phyloP scores from a whole-genome alignment of 64 coral and sea anemone species.

The Dendrophyllia cribrosa region DNA sequence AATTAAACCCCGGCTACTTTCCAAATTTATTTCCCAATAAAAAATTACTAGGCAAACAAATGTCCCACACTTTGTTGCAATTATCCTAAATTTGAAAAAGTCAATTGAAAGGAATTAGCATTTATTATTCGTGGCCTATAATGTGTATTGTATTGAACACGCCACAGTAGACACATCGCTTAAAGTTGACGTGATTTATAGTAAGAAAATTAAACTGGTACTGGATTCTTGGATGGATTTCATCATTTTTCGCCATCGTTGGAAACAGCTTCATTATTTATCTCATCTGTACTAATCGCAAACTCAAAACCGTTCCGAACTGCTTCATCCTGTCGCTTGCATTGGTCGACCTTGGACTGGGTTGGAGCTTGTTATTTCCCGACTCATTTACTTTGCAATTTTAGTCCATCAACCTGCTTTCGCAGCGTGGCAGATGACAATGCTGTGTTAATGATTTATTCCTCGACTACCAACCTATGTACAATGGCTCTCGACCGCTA shows the following conservation, averaged over 20 bases:
- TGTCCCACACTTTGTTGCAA: too few species aligned
- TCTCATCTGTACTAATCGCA: background rate
- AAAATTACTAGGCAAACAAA: too few species aligned
- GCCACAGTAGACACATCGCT: too few species aligned
- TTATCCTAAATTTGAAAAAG: too few species aligned
- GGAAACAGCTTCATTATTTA: constrained; percentile 15
- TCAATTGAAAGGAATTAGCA: too few species aligned
- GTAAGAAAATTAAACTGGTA: constrained; percentile 14
- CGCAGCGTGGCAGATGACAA: background rate
- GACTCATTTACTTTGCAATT: background rate
- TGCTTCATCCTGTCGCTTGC: background rate
- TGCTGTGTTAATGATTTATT: constrained; percentile 23
- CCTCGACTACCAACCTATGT: constrained; percentile 54
- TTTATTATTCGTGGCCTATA: too few species aligned
- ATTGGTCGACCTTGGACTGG: background rate
- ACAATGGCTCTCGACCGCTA: constrained; percentile 52
- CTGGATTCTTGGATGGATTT: constrained; percentile 34
- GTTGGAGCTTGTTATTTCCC: constrained; percentile 29
- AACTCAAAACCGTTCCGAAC: background rate
- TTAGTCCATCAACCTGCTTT: background rate
- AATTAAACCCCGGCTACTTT: too few species aligned
- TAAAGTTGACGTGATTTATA: background rate
- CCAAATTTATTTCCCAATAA: too few species aligned
- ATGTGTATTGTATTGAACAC: too few species aligned
- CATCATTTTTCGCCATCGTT: background rate